Evolutionary conservation across 35 echinoderm and acorn worm genomes (phyloP), one percentile per base, ranked within the genome.

Genomic region (Hemicentrotus pulcherrimus): DNA sequence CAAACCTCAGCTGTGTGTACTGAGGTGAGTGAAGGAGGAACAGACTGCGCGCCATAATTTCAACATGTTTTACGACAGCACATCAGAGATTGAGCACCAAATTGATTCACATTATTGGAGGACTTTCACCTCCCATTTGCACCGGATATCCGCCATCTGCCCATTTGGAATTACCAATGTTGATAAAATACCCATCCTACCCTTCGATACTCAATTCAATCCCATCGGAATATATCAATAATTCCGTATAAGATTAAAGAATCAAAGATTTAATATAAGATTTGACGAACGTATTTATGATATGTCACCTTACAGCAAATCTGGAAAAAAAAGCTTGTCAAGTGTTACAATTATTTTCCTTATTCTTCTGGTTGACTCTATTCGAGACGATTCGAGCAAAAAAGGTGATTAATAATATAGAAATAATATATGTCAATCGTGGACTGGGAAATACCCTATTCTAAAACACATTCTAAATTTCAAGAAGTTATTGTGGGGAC

Each of bases 101-200:
- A 78, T 78, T 78, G 65, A 78, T 28, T 78, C 65, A 78, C 65
- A n/a, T 78, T 78, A 78, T 78, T 78, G 65, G 65, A 78, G 65
- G 65, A 28, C 65, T 78, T 78, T 78, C 65, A 78, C 65, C 65
- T 78, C 19, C 65, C 19, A n/a, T 28, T 78, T 22, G 65, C 4
- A 78, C 19, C 65, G 65, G 65, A 78, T 78, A 78, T 78, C 65
- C 65, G 24, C n/a, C 65, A 78, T 78, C 65, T 78, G 65, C 65
- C 28, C 65, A 28, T 78, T 78, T 22, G 18, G 4, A 0, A n/a
- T 6, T 28, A 78, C 18, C 24, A 28, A 78, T n/a, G 0, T 59
- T 59, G 7, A 59, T 59, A 11, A 28, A 28, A 22, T 78, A 78
- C 19, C 65, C 19, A 8, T 78, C 65, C 19, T 1, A 78, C 7